Evolutionary conservation across 1,140 invertebrate genomes (phyloP), one percentile per base, ranked within the genome.

Genomic region (Drosophila pectinifera): DNA sequence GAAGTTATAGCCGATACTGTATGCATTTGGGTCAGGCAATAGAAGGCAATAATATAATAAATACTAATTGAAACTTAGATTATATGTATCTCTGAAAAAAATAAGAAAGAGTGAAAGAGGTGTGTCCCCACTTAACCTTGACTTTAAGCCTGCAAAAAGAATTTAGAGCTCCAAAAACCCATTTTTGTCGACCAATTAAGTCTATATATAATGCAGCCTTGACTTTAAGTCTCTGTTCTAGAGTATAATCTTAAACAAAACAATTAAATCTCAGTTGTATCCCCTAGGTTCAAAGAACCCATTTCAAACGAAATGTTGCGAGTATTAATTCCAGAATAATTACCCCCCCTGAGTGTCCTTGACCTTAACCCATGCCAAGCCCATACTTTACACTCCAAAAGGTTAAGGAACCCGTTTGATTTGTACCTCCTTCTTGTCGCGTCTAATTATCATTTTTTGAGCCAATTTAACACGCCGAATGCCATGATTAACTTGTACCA

Each of bases 381-480:
- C 6, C 28, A 10, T 24, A 11, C n/a, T 28, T 48, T 28, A 48
- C 11, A 6, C 24, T 16, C 5, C 5, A 2, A 7, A 5, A 24
- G 57, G 64, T 41, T 64, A 64, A 64, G 22, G 38, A 51, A 49
- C 59, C 13, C 45, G 6, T 13, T 18, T 46, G 43, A 62, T 49
- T 49, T 49, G 45, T 62, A 11, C 20, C 57, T 61, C 31, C 28
- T 56, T 18, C 55, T 49, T 20, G 36, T 39, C 26, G 18, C 11
- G 28, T 42, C 36, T 26, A 43, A 68, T 51, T 64, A 68, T 49
- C 38, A 64, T 51, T 64, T 51, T 28, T 36, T 51, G 58, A 31
- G 18, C 18, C 18, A 63, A 48, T 20, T 62, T 41, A 48, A 41
- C 31, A 45, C 42, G 14, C 24, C 24, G 22, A 57, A 46, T 57